Conservation (phyloP, 1,140 invertebrate genomes). For the Temnothorax longispinosus region DNA sequence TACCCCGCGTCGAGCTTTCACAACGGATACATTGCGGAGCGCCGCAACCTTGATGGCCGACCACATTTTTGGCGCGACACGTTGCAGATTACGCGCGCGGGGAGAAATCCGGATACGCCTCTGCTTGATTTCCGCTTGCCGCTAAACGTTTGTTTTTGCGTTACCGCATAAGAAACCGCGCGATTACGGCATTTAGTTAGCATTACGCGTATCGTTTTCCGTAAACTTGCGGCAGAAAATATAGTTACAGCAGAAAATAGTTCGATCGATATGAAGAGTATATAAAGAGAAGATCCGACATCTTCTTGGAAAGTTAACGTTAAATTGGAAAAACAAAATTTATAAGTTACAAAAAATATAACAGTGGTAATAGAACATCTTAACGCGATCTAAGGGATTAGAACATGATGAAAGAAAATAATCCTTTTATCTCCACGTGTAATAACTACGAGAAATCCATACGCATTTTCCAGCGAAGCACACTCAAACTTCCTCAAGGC, state of each 20-base stretch:
- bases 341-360: background rate
- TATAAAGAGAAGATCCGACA: background rate
- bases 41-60: background rate
- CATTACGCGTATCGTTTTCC: constrained; percentile 1
- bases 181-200: constrained; percentile 1
- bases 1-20: background rate
- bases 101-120: constrained; percentile 10
- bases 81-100: background rate
- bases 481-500: constrained; percentile 14
- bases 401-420: background rate
- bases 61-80: constrained; percentile 1
- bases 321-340: constrained; percentile 12
- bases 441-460: background rate
- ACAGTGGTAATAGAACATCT: background rate
- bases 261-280: background rate
- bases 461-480: background rate
- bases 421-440: background rate
- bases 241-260: background rate
- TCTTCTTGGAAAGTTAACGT: background rate
- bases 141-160: constrained; percentile 8
- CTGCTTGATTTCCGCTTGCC: constrained; percentile 12
- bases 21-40: background rate
- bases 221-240: background rate
- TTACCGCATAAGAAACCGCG: background rate
- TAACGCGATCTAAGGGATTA: background rate